Evolutionary conservation across 2,797 vertebrate genomes (phyloP).

Genomic region (Helarctos malayanus): DNA sequence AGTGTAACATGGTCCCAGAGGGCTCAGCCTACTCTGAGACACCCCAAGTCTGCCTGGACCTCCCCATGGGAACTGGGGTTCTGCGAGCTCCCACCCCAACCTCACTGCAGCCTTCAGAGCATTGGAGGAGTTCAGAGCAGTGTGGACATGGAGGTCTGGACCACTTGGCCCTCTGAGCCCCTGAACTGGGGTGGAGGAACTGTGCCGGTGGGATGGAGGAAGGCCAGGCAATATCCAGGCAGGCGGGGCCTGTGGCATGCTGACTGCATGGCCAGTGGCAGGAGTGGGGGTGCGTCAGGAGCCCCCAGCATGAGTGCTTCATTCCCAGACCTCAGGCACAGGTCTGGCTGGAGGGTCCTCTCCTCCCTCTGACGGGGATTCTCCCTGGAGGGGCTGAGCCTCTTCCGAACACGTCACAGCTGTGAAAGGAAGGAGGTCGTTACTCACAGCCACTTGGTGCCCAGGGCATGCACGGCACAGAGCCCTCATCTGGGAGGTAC

Average conservation of each 20-base stretch:
- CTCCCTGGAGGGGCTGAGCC: background rate
- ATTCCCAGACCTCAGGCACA: background rate
- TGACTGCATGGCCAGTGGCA: background rate
- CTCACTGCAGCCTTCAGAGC: background rate
- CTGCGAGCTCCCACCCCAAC: background rate
- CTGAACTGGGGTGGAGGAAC: background rate
- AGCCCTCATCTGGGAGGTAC: background rate
- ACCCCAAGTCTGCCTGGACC: background rate
- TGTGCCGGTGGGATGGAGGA: background rate
- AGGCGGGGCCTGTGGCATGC: fast-evolving
- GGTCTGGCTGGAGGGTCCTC: background rate
- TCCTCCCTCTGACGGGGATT: fast-evolving
- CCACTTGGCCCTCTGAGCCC: background rate
- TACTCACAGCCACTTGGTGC: background rate
- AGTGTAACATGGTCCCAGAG: background rate
- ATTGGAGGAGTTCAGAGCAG: background rate
- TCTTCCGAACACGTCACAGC: background rate
- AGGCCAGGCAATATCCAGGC: background rate
- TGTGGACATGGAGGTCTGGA: fast-evolving
- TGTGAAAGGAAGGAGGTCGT: background rate
- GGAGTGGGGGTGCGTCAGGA: background rate
- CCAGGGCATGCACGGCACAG: background rate
- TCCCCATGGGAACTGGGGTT: fast-evolving
- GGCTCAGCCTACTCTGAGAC: background rate
- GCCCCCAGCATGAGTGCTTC: background rate